Percentiles rank a stretch among this genome's conserved stretches.
Conservation (phyloP, 2,888 invertebrate genomes). For the Xestia rhomboidea region DNA sequence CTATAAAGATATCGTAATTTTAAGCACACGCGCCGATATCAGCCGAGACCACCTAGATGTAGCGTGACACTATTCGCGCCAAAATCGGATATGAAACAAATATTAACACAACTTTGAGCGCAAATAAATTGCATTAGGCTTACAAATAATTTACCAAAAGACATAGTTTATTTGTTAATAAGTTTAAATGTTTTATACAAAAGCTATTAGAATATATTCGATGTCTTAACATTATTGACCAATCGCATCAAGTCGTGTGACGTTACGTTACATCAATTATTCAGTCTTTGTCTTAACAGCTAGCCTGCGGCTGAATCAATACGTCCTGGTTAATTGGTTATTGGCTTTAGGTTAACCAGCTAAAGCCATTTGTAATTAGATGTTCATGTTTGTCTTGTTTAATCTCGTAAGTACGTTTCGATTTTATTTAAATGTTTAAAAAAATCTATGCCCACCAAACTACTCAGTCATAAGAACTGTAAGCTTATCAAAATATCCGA, state of each 20-base stretch:
- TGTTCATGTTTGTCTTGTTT: neutral
- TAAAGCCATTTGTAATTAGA: neutral
- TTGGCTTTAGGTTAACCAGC: neutral
- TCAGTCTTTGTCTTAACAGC: constrained; percentile 1
- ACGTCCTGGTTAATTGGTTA: neutral
- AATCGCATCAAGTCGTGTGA: neutral
- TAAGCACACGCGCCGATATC: too few species aligned
- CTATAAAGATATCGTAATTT: too few species aligned
- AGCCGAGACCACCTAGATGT: too few species aligned
- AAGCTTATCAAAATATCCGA: too few species aligned
- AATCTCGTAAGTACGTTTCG: neutral
- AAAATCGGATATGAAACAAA: neutral
- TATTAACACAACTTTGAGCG: neutral
- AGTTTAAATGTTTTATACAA: too few species aligned
- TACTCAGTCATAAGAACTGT: too few species aligned
- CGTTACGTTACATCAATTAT: constrained; percentile 12
- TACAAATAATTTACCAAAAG: too few species aligned
- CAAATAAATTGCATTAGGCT: too few species aligned
- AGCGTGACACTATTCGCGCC: too few species aligned
- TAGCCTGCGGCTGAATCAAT: constrained; percentile 1
- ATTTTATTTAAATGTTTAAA: neutral
- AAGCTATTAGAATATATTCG: too few species aligned
- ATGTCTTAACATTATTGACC: neutral
- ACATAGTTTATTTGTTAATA: too few species aligned
- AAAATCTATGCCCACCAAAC: neutral